These are phyloP conservation scores for Dromius quadrimaculatus DNA, from an alignment of 2,888 invertebrate genomes.

Conservation along the genomic window DNA sequence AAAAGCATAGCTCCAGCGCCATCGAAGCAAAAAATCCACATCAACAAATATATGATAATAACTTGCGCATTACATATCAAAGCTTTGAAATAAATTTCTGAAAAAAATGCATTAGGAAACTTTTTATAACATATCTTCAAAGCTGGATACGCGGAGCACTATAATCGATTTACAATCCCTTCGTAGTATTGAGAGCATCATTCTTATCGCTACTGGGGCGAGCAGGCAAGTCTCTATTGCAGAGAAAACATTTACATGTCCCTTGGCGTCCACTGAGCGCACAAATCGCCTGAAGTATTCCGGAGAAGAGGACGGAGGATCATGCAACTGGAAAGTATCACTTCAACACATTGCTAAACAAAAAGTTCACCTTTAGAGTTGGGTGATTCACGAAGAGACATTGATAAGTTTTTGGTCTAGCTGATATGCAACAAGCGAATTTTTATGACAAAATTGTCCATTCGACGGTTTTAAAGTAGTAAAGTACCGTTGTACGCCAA, in stretches of 20 bases:
- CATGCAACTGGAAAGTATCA: too few relatives aligned
- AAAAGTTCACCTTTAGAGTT: too few relatives aligned
- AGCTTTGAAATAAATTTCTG: conserved; percentile 22
- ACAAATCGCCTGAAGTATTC: too few relatives aligned
- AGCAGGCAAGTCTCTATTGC: conserved; percentile 18
- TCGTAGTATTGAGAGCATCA: conserved; percentile 35
- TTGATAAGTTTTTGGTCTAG: too few relatives aligned
- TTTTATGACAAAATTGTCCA: too few relatives aligned
- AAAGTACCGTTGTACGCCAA: too few relatives aligned
- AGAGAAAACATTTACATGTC: conserved; percentile 36
- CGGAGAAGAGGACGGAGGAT: too few relatives aligned
- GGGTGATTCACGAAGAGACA: too few relatives aligned
- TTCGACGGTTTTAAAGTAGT: too few relatives aligned
- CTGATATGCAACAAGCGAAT: too few relatives aligned
- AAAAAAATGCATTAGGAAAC: conserved; percentile 35
- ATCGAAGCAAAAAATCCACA: conserved; percentile 4
- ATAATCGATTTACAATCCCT: conserved; percentile 40
- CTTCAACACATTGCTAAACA: too few relatives aligned
- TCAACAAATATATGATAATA: conserved; percentile 38
- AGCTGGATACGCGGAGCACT: conserved; percentile 28
- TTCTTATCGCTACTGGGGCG: conserved; percentile 9
- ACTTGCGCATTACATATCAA: conserved; percentile 23
- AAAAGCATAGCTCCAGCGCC: too few relatives aligned
- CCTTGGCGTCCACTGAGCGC: conserved; percentile 1
- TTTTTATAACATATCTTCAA: conserved; percentile 18